These are phyloP conservation scores for Hesperophylax magnus DNA, from an alignment of 1,140 invertebrate genomes.

Conservation along the genomic window DNA sequence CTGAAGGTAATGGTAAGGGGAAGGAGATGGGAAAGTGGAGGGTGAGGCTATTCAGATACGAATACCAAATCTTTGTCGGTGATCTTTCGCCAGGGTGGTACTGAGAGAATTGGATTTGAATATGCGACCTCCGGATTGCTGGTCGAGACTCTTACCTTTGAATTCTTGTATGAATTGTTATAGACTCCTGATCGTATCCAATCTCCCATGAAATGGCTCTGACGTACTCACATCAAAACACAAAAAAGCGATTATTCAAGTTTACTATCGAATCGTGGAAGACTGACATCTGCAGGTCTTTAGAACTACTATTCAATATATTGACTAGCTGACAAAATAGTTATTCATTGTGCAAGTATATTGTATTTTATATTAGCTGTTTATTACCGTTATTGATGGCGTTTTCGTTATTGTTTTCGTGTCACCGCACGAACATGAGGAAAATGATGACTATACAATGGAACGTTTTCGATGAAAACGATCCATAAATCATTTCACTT, in stretches of 20 bases:
- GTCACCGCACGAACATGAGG: background rate
- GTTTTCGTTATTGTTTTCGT: slow-evolving; percentile 25
- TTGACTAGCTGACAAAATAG: slow-evolving; percentile 34
- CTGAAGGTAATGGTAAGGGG: no score
- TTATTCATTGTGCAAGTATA: background rate
- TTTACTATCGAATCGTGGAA: slow-evolving; percentile 31
- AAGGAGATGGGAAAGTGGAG: no score
- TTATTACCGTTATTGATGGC: slow-evolving; percentile 13
- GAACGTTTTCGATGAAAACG: background rate
- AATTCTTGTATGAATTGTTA: background rate
- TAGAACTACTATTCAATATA: slow-evolving; percentile 33
- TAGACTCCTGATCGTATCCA: background rate
- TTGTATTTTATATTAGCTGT: slow-evolving; percentile 10
- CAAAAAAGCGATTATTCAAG: slow-evolving; percentile 53
- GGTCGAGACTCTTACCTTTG: no score
- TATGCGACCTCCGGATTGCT: no score
- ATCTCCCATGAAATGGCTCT: slow-evolving; percentile 37
- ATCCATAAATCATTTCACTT: no score
- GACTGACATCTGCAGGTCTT: slow-evolving; percentile 20
- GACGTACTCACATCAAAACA: slow-evolving; percentile 48
- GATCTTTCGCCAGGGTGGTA: no score
- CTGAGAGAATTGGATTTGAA: no score
- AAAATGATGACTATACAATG: slow-evolving; percentile 3
- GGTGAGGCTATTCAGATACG: no score
- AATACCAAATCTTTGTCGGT: no score